Base-by-base conservation (phyloP, 2,888 invertebrate species). In the Megastigmus dorsalis region DNA sequence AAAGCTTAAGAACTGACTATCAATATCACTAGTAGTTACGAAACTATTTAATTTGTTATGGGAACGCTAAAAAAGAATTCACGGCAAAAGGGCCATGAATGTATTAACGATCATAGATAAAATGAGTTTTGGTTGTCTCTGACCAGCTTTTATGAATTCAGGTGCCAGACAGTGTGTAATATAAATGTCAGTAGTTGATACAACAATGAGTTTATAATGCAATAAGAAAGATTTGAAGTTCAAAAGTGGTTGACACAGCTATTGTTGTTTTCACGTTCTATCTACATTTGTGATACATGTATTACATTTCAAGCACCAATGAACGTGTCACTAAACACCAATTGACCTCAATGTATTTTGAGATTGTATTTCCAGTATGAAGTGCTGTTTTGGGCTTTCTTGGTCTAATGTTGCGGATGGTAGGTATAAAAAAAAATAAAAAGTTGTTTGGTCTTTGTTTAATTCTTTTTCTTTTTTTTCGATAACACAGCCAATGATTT, bases 101-200 rank as follows among this genome's bases (percentile, higher is more conserved):
- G 65, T 69, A 69, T 63, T 71, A 68, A 57, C 28, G 60, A 69
- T 28, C 28, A 65, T 59, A 43, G 45, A 55, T 66, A 54, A 38
- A 66, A 36, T 55, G 20, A 66, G 60, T 55, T 69, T 76, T 67
- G 41, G 84, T 84, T 84, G 84, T 82, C 82, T 87, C 85, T 88
- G 84, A 86, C 84, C 85, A 85, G 83, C 86, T 88, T 88, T 87
- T 88, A 88, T 88, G 87, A 87, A 88, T 88, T 82, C 86, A 88
- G 88, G 88, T 88, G 84, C 84, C 88, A 86, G 86, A 85, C 83
- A 84, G 80, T 85, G 83, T 86, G 84, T 86, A 84, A 84, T 83
- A 80, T 85, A 84, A 84, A 82, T 82, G 83, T 87, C 84, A 84
- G 84, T 85, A 87, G 82, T 84, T 82, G 80, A 82, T 84, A 86